Evolutionary conservation across 2,113 vertebrate species (phyloP), one percentile per base, ranked within the genome.

Genomic region (Toxotes jaculatrix): DNA sequence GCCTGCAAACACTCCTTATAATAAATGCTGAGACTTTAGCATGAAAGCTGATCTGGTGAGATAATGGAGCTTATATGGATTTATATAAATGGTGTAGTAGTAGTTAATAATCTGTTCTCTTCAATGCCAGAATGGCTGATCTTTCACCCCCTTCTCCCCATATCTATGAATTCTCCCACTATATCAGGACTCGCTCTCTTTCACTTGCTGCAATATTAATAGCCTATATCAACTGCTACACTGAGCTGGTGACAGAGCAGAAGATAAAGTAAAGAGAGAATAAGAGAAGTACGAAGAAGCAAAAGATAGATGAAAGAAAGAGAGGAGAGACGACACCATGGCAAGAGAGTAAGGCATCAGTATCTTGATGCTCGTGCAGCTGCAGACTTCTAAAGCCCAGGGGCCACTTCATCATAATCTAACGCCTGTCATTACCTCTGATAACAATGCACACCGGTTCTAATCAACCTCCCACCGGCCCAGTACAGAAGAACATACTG

Each of bases 321-420:
- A 32, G 11, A 0, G 5, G 19, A 36, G 40, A 31, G 36, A 55
- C 0, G 0, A 65, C n/a, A 7, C 7, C 51, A 43, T 72, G 14
- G 10, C 19, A 12, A 51, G 34, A 64, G 5, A 56, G 27, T 17
- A 53, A 70, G 9, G 1, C 38, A 51, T 34, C 9, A 10, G 19
- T 40, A 42, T 59, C 36, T 43, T 21, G 19, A 12, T 40, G 4
- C 8, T 64, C 11, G 27, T 49, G 32, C 67, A 77, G 71, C 51
- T 57, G 68, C 59, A 68, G 38, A 56, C 21, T 32, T 57, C 38
- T 23, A 10, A 19, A 53, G 38, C 17, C 19, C 42, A 23, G 34
- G 47, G 45, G n/a, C 53, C 65, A 55, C 77, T 78, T 79, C 49
- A 83, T 87, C 71, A 64, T 19, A 51, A 79, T 85, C 40, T 8